Evolutionary conservation across 2,113 vertebrate genomes (phyloP).

Genomic region (Sceloporus undulatus): DNA sequence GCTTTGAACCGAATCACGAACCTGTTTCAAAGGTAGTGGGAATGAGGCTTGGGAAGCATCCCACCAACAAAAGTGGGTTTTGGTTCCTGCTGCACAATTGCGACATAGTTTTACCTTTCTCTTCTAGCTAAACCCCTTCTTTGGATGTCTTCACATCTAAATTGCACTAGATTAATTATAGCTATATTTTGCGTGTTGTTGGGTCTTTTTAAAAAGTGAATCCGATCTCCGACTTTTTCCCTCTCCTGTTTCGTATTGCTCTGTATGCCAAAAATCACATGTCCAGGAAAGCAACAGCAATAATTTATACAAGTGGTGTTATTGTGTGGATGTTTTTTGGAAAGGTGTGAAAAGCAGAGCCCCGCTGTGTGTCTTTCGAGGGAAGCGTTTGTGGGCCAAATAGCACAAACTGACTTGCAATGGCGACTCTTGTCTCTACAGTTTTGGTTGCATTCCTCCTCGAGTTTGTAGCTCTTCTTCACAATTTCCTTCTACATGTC

Average conservation of each 20-base stretch:
- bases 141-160: neutral
- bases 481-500: neutral
- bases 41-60: neutral
- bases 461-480: neutral
- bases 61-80: no score
- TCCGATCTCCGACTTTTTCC: neutral
- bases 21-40: no score
- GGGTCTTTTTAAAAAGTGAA: neutral
- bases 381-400: neutral
- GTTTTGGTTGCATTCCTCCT: no score
- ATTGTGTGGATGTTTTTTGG: rapidly evolving
- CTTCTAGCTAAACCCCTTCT: neutral
- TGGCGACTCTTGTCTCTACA: neutral
- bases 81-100: no score
- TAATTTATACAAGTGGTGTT: neutral
- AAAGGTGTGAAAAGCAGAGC: constrained; percentile 10
- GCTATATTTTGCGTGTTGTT: neutral
- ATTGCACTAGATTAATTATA: constrained; percentile 66
- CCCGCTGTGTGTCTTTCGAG: neutral
- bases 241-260: neutral
- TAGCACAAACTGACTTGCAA: neutral
- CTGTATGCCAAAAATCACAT: constrained; percentile 23
- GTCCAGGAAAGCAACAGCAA: constrained; percentile 9
- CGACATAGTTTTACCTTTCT: no score
- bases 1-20: no score